phyloP scores from a whole-genome alignment of 30 jellyfish, hydroid and myxozoan genomes.

The Chrysaora quinquecirrha region DNA sequence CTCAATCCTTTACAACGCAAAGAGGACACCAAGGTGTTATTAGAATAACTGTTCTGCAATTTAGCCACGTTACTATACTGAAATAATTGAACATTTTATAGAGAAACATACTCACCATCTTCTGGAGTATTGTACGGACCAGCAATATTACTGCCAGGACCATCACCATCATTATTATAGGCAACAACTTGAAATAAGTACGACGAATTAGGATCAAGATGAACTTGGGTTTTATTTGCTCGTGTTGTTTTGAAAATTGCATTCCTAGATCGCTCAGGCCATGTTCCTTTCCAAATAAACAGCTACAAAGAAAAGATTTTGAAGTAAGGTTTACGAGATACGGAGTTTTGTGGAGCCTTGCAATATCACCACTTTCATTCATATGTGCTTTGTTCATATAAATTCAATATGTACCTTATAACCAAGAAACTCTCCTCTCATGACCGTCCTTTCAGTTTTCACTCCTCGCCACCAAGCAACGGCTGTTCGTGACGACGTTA shows the following conservation, averaged over 20 bases:
- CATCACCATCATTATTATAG: constrained; percentile 87
- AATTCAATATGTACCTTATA: constrained; percentile 91
- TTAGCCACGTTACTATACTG: too few species aligned
- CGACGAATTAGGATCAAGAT: constrained; percentile 70
- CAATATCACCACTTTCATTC: too few species aligned
- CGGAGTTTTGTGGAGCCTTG: too few species aligned
- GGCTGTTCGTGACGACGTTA: constrained; percentile 72
- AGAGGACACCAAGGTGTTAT: too few species aligned
- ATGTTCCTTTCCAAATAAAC: constrained; percentile 70
- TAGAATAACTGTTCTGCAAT: too few species aligned
- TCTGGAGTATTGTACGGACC: constrained; percentile 94
- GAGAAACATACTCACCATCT: constrained; percentile 24
- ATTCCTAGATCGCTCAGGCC: constrained; percentile 34
- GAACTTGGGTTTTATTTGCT: constrained; percentile 60
- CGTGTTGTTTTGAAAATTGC: constrained; percentile 64
- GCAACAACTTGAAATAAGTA: constrained; percentile 91
- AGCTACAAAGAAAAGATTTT: constrained; percentile 36
- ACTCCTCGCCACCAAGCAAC: constrained; percentile 91
- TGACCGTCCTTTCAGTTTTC: constrained; percentile 49
- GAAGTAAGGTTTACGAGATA: too few species aligned
- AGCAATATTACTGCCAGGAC: constrained; percentile 88
- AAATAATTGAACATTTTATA: too few species aligned
- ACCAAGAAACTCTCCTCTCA: constrained; percentile 89
- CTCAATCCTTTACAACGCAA: too few species aligned
- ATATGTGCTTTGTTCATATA: too few species aligned